A percentile compares a stretch with the other conserved stretches of the same genome.
Evolutionary conservation across 2,888 invertebrate species (phyloP).

Genomic region (Cryptops parisi): DNA sequence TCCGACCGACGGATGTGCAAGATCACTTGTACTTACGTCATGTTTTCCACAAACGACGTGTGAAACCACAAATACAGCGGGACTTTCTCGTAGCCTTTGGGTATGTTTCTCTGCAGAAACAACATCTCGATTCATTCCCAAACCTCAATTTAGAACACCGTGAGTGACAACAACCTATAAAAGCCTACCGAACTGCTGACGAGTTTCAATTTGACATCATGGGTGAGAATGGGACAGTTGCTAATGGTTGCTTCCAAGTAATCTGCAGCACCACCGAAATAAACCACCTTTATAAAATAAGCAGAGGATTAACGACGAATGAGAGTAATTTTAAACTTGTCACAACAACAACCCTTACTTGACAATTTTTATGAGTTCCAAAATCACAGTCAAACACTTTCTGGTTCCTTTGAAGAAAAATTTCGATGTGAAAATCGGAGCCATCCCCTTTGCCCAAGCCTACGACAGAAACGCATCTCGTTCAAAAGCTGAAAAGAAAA

Average conservation of each 20-base stretch:
- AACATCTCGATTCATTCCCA: neutral
- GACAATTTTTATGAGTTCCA: constrained; percentile 30
- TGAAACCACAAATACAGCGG: constrained; percentile 41
- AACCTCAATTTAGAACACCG: neutral
- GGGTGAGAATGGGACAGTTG: constrained; percentile 28
- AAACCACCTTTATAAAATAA: too few relatives aligned
- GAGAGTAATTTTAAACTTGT: neutral
- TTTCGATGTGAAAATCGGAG: constrained; percentile 31
- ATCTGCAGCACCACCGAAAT: too few relatives aligned
- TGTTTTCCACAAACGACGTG: constrained; percentile 34
- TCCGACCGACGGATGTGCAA: neutral
- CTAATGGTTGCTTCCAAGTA: constrained; percentile 23
- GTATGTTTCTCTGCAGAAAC: constrained; percentile 28
- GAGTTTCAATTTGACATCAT: constrained; percentile 35
- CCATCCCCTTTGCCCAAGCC: constrained; percentile 36
- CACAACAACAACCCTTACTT: constrained; percentile 26
- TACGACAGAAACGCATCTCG: constrained; percentile 19
- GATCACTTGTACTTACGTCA: constrained; percentile 24
- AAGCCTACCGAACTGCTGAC: constrained; percentile 25
- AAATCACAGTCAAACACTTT: constrained; percentile 31
- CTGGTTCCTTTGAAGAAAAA: constrained; percentile 26
- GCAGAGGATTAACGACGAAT: too few relatives aligned
- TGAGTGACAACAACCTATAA: too few relatives aligned
- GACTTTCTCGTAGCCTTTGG: constrained; percentile 36
- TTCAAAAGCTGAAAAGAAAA: constrained; percentile 1